These are phyloP conservation scores for Takifugu flavidus DNA, from an alignment of 2,113 vertebrate genomes.

Conservation along the genomic window DNA sequence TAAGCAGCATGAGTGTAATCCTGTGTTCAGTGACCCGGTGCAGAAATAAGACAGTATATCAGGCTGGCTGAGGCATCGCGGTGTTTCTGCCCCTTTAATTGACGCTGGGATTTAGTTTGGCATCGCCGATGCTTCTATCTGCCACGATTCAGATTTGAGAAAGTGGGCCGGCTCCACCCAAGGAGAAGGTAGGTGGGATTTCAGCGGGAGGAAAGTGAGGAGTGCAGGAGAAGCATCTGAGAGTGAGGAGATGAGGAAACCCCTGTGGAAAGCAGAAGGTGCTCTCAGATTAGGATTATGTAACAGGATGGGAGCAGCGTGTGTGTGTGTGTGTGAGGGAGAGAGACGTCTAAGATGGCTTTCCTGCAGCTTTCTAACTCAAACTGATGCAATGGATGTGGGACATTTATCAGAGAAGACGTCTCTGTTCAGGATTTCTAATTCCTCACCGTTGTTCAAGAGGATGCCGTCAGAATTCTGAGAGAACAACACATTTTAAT, in stretches of 20 bases:
- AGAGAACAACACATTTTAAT: no score
- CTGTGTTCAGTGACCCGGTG: conserved; percentile 32
- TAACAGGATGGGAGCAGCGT: conserved; percentile 53
- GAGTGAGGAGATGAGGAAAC: conserved; percentile 47
- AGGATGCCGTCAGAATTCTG: no score
- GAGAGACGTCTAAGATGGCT: conserved; percentile 27
- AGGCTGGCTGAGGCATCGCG: conserved; percentile 6
- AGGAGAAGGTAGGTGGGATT: conserved; percentile 11
- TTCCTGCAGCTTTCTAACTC: conserved; percentile 49
- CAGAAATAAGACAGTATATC: conserved; percentile 16
- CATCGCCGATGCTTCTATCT: neutral
- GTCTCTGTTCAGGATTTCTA: neutral
- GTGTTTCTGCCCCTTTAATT: neutral
- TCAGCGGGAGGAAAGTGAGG: conserved; percentile 9
- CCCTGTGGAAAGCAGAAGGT: conserved; percentile 47
- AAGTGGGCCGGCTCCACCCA: conserved; percentile 24
- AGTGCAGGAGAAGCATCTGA: conserved; percentile 13
- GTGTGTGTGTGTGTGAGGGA: neutral
- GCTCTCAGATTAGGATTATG: conserved; percentile 66
- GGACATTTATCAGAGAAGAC: conserved; percentile 2
- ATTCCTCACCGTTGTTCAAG: neutral
- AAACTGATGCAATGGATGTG: conserved; percentile 14
- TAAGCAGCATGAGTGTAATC: conserved; percentile 39
- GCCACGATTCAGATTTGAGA: neutral
- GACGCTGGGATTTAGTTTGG: no score